Conservation (phyloP, 2,113 vertebrate genomes). For the Myocastor coypus region DNA sequence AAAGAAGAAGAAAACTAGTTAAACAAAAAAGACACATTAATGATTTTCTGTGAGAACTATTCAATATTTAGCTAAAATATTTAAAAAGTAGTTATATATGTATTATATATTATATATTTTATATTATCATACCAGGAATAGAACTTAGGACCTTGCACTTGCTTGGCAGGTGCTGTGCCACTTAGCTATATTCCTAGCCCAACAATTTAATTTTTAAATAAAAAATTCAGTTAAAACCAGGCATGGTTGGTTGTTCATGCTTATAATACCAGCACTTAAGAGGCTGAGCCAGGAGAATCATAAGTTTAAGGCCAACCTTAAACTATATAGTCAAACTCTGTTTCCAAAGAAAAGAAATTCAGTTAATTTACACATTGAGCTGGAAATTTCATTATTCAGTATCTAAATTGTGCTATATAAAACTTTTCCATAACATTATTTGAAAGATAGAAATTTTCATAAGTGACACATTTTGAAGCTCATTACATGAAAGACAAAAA, state of each 20-base stretch:
- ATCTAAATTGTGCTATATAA: constrained; percentile 8
- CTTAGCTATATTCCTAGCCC: not conserved
- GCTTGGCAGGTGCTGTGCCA: not conserved
- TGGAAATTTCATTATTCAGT: constrained; percentile 34
- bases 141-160: not conserved
- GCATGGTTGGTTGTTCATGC: not conserved
- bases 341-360: not conserved
- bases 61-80: no score
- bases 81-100: no score
- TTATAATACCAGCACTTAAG: not conserved
- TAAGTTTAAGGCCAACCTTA: not conserved
- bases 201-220: constrained; percentile 50
- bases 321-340: not conserved
- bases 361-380: constrained; percentile 25
- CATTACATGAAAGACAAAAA: not conserved
- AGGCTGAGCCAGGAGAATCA: not conserved
- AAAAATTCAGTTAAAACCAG: constrained; percentile 32
- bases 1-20: constrained; percentile 52
- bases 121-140: not conserved
- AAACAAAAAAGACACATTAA: not conserved
- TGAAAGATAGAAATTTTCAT: constrained; percentile 49
- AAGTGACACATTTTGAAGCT: constrained; percentile 35
- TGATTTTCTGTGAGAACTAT: constrained; percentile 25
- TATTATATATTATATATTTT: no score
- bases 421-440: constrained; percentile 41